Evolutionary conservation across 2,113 vertebrate genomes (phyloP), one percentile per base, ranked within the genome.

Genomic region (Chionis minor): DNA sequence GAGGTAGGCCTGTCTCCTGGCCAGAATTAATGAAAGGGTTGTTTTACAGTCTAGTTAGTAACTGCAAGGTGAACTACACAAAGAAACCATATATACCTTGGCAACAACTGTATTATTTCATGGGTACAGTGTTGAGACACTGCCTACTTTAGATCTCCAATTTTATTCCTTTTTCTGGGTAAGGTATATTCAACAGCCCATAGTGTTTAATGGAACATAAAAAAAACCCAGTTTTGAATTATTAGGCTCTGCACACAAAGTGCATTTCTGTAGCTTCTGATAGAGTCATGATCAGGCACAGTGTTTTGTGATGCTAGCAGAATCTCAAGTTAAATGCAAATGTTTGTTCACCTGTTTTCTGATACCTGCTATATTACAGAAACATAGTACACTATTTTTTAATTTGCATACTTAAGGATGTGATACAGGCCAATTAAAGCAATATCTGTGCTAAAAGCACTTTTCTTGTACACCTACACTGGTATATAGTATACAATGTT

Each of bases 1-100:
- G 93, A 97, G 79, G 92, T 95, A 96, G 89, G 32, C 45, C 62
- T 92, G 63, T 92, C 52, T 94, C 74, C 87, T 84, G 65, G 85
- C 61, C 65, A 95, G 44, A 61, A 83, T 87, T 97, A 97, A 95
- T 79, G 83, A 91, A 95, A 55, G 55, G 14, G 14, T 69, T 96
- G 62, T 86, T 96, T 88, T 90, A 71, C 75, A 92, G 47, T 81
- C 26, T 83, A 93, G 35, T 88, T 88, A 83, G 42, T 70, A 69
- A 81, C 51, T 82, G 33, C 59, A 97, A 95, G 55, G 69, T 86
- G 62, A 93, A 61, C 69, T 55, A 55, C 49, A 84, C 30, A 40
- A 86, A 86, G 75, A 94, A 96, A 84, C 24, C 23, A 91, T 78
- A 86, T 74, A 66, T 54, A 42, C 33, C 33, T 90, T 95, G 86